A percentile compares a stretch with the other conserved stretches of the same genome.
Evolutionary conservation across 2,113 vertebrate species (phyloP).

Genomic region (Sturnus vulgaris): DNA sequence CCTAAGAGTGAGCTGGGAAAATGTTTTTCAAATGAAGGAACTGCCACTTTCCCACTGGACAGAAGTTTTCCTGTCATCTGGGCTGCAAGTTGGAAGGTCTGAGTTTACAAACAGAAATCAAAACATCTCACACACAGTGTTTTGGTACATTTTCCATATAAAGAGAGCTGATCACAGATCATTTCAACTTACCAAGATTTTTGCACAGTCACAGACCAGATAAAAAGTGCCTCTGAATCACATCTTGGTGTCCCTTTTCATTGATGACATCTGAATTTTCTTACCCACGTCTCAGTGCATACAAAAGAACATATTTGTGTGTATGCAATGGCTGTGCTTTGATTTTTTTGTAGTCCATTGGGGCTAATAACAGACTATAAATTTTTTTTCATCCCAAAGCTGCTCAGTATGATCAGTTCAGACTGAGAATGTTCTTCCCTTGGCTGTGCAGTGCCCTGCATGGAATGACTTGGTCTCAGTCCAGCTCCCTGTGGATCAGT

Average conservation of each 20-base stretch:
- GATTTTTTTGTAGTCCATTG: not conserved
- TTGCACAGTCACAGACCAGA: not conserved
- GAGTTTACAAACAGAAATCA: not conserved
- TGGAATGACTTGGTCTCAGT: constrained; percentile 20
- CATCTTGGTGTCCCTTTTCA: not conserved
- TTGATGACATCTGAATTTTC: not conserved
- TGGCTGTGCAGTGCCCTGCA: not conserved
- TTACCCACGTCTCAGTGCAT: not conserved
- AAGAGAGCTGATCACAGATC: not conserved
- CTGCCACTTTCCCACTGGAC: not conserved
- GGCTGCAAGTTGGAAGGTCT: not conserved
- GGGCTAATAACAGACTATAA: not conserved
- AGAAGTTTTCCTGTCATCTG: not conserved
- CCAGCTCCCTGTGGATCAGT: constrained; percentile 28
- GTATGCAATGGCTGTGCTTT: not conserved
- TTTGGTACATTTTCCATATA: not conserved
- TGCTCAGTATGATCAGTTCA: not conserved
- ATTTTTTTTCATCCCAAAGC: not conserved
- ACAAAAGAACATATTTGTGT: not conserved
- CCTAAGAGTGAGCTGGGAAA: not conserved
- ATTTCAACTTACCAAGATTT: not conserved
- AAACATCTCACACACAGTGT: not conserved
- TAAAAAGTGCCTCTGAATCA: not conserved
- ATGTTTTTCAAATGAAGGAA: not conserved
- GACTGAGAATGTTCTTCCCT: not conserved